These are phyloP conservation scores for Drosophila nigrodunni DNA, from an alignment of 1,140 invertebrate genomes.

Conservation along the genomic window DNA sequence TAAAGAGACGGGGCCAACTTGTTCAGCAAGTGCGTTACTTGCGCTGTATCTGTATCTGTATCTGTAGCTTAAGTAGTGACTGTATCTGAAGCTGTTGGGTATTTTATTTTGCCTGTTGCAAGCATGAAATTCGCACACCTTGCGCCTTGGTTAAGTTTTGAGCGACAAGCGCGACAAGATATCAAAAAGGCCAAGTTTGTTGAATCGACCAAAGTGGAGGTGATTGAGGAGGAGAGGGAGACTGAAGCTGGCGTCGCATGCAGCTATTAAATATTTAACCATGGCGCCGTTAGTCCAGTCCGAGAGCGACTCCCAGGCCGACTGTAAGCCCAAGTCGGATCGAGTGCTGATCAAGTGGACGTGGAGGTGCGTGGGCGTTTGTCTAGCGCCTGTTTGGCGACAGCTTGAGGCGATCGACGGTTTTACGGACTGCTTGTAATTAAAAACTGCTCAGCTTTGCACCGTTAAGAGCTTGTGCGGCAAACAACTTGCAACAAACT, in stretches of 20 bases:
- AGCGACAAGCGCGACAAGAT: constrained; percentile 78
- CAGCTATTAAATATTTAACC: constrained; percentile 59
- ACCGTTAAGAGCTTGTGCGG: constrained; percentile 12
- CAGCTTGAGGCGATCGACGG: constrained; percentile 49
- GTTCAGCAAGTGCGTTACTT: constrained; percentile 15
- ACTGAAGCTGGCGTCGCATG: constrained; percentile 26
- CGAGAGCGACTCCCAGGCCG: constrained; percentile 1
- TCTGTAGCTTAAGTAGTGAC: neutral
- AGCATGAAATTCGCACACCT: constrained; percentile 72
- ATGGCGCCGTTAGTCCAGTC: constrained; percentile 49
- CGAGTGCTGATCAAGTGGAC: constrained; percentile 59
- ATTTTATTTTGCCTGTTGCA: constrained; percentile 17
- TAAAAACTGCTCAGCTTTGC: constrained; percentile 61
- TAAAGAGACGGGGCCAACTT: constrained; percentile 4
- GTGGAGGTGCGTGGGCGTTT: constrained; percentile 65
- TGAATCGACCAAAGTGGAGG: constrained; percentile 37
- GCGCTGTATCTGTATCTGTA: constrained; percentile 6
- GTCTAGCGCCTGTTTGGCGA: constrained; percentile 71
- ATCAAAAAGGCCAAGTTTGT: constrained; percentile 69
- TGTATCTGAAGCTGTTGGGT: constrained; percentile 21
- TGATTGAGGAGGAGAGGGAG: constrained; percentile 17
- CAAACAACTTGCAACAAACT: constrained; percentile 43
- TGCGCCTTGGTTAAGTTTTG: constrained; percentile 59
- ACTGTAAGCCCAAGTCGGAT: neutral
- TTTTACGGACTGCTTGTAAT: constrained; percentile 57